phyloP scores from a whole-genome alignment of 1,140 invertebrate genomes.

The Augochlora pura region DNA sequence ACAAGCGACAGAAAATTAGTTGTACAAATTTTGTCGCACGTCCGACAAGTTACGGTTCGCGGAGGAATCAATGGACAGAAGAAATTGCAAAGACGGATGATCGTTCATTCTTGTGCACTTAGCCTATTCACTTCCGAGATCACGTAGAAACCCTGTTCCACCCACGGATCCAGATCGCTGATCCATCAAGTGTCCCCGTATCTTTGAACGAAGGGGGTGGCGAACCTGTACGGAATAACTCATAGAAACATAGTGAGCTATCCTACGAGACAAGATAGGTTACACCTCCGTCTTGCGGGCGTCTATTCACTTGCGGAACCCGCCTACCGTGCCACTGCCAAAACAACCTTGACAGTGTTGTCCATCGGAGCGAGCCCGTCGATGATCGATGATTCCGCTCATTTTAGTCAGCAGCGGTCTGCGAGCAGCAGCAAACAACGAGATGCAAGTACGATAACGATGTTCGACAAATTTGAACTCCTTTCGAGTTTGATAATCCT shows the following conservation, averaged over 20 bases:
- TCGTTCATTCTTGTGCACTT: not conserved
- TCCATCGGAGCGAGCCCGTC: slow-evolving; percentile 58
- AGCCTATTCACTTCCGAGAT: not conserved
- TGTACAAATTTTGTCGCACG: too few relatives aligned
- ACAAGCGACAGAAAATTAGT: too few relatives aligned
- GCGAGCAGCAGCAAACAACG: not conserved
- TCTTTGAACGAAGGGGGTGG: slow-evolving; percentile 1
- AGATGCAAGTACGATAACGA: not conserved
- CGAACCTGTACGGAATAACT: slow-evolving; percentile 22
- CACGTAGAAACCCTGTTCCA: not conserved
- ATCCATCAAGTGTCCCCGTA: slow-evolving; percentile 66
- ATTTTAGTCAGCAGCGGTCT: not conserved
- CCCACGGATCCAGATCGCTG: slow-evolving; percentile 37
- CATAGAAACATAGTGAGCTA: slow-evolving; percentile 53
- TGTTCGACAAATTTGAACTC: too few relatives aligned
- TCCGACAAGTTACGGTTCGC: not conserved
- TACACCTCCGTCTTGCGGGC: slow-evolving; percentile 70
- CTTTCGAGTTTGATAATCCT: too few relatives aligned
- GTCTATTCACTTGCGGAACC: slow-evolving; percentile 69
- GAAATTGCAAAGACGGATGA: slow-evolving; percentile 1
- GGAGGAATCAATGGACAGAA: slow-evolving; percentile 6
- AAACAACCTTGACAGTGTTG: slow-evolving; percentile 72
- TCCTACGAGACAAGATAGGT: slow-evolving; percentile 55
- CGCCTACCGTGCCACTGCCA: slow-evolving; percentile 72
- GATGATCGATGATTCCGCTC: slow-evolving; percentile 69